Evolutionary conservation across 2,797 vertebrate species (phyloP).

Genomic region (Allenopithecus nigroviridis): DNA sequence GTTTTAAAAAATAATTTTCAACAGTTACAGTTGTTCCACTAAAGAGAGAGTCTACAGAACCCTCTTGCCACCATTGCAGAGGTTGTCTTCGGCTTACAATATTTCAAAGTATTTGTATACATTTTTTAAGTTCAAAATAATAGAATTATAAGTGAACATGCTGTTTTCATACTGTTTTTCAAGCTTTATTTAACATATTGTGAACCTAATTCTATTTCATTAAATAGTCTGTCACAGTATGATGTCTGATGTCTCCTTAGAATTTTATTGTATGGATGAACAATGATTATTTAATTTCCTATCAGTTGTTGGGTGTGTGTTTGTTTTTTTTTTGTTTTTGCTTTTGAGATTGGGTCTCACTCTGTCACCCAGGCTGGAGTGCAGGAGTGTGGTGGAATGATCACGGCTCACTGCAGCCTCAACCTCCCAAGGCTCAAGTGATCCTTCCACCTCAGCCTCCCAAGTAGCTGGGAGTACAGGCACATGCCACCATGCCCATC

Average conservation of each 20-base stretch:
- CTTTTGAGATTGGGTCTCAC: no score
- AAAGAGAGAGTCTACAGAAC: background rate
- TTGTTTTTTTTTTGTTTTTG: no score
- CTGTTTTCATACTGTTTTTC: background rate
- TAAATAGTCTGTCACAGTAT: background rate
- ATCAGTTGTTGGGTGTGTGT: background rate
- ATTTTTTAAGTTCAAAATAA: conserved; percentile 11
- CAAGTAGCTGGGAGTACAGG: no score
- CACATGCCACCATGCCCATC: no score
- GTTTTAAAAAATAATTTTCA: background rate
- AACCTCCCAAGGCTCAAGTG: no score
- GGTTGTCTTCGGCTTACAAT: background rate
- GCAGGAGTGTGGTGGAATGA: no score
- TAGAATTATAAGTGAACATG: background rate
- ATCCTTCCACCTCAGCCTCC: no score
- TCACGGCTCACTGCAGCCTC: no score
- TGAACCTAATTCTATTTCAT: background rate
- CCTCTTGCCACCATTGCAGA: background rate
- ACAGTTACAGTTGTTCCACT: background rate
- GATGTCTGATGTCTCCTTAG: background rate
- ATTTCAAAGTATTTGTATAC: background rate
- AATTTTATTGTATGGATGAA: background rate
- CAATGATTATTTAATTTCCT: background rate
- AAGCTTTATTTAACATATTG: background rate
- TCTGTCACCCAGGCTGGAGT: no score